These are phyloP conservation scores for Thymelicus lineola DNA, from an alignment of 2,888 invertebrate genomes.

Conservation along the genomic window DNA sequence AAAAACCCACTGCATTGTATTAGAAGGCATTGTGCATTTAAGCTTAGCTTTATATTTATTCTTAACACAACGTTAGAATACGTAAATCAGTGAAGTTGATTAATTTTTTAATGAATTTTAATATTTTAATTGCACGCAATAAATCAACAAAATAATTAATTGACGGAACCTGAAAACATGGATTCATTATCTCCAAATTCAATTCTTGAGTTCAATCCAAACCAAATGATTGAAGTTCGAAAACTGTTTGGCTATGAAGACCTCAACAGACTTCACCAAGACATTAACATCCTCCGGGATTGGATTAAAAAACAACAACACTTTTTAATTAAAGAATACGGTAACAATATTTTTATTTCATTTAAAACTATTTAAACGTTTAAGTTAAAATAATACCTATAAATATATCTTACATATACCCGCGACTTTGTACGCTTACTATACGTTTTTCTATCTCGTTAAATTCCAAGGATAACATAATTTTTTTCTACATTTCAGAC, in stretches of 20 bases:
- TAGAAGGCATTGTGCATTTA: neutral
- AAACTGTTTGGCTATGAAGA: slow-evolving; percentile 50
- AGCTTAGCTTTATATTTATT: neutral
- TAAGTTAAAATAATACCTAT: no score
- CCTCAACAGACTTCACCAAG: slow-evolving; percentile 49
- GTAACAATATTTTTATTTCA: slow-evolving; percentile 49
- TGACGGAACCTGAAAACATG: neutral
- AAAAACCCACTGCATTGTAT: neutral
- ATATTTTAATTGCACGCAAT: neutral
- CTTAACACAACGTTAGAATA: neutral
- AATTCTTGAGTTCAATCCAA: slow-evolving; percentile 43
- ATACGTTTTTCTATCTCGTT: no score
- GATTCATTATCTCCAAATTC: neutral
- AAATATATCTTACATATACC: no score
- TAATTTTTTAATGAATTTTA: neutral
- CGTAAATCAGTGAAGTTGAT: neutral
- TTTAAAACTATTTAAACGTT: slow-evolving; percentile 25
- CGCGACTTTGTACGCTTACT: no score
- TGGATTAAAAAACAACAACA: slow-evolving; percentile 61
- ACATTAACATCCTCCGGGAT: slow-evolving; percentile 51
- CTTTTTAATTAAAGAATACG: slow-evolving; percentile 53
- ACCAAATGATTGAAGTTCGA: slow-evolving; percentile 50
- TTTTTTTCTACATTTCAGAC: slow-evolving; percentile 46
- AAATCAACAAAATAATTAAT: no score
- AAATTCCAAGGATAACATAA: slow-evolving; percentile 40